phyloP scores from a whole-genome alignment of 2,113 vertebrate species.

The Lota lota region DNA sequence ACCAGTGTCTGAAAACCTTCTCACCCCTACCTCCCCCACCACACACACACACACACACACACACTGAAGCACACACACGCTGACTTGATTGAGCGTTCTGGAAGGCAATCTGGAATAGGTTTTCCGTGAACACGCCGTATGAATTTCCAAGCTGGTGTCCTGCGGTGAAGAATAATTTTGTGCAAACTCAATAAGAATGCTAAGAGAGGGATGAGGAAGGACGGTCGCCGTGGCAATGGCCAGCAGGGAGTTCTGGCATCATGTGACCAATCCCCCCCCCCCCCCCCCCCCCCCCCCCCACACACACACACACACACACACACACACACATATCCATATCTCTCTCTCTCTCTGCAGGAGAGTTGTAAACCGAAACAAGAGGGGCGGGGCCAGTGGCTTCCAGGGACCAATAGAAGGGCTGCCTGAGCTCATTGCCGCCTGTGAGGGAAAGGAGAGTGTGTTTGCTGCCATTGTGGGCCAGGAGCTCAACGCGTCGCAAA shows the following conservation, averaged over 20 bases:
- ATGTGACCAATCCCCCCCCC: constrained; percentile 18
- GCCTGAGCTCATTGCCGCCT: constrained; percentile 88
- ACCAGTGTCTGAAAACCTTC: neutral
- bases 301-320: too few species aligned
- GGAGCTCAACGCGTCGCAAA: constrained; percentile 74
- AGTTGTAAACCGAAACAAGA: constrained; percentile 71
- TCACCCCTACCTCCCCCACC: constrained; percentile 3
- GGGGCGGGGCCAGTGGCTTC: constrained; percentile 48
- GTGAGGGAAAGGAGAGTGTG: constrained; percentile 79
- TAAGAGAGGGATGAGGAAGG: constrained; percentile 37
- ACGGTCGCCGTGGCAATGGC: constrained; percentile 24
- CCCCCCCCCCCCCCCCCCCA: neutral
- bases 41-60: constrained; percentile 6
- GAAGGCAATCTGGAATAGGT: neutral
- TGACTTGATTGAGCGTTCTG: constrained; percentile 10
- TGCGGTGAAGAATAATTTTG: constrained; percentile 38
- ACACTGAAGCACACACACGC: constrained; percentile 19
- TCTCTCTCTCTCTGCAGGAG: constrained; percentile 71
- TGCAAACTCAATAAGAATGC: constrained; percentile 53
- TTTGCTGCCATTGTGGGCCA: constrained; percentile 79
- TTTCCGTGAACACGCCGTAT: constrained; percentile 11
- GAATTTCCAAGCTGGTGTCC: constrained; percentile 16
- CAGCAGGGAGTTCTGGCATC: constrained; percentile 19
- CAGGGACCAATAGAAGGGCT: constrained; percentile 84
- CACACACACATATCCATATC: too few species aligned